Base-by-base conservation (phyloP, 2,797 vertebrate genomes). In the Chaetodon trifasciatus region DNA sequence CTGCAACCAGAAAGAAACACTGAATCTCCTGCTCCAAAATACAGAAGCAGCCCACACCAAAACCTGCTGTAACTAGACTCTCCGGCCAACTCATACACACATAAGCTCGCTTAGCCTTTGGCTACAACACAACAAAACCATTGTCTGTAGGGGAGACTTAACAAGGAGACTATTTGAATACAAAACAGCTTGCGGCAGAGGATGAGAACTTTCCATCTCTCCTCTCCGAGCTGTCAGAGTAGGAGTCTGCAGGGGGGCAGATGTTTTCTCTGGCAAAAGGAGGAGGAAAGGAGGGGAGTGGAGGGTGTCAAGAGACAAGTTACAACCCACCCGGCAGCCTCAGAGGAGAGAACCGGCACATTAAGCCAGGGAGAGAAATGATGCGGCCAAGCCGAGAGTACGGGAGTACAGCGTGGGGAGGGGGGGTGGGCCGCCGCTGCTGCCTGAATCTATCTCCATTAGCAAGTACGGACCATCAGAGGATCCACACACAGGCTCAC, bases 371-470 rank as follows among this genome's bases (percentile, higher is more conserved):
- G 83, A 92, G 88, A 93, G 87, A 87, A 92, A 93, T 90, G 78
- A 91, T 89, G 88, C 74, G 81, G 75, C 74, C 82, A 74, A 82
- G 81, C 40, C 3, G 46, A 71, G 78, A 85, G 69, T 63, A 76
- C 37, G 10, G 57, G 57, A 82, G 68, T 75, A 58, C 47, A 50
- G 71, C 13, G 73, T 16, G 70, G 46, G 70, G 56, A 60, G 40
- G 69, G 50, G 24, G 72, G 60, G 35, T 2, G 72, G 69, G 75
- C 74, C 78, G 78, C 60, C 28, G 46, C 67, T 66, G 78, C 79
- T 73, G 83, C 79, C 83, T 89, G 81, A 83, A 94, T 94, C 89
- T 64, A 88, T 94, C 93, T 95, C 93, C 91, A 94, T 95, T 94
- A 94, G 89, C 75, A 72, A 84, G 81, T 78, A 73, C 47, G 68